Evolutionary conservation across 2,113 vertebrate genomes (phyloP), one percentile per base, ranked within the genome.

Genomic region (Mustelus asterias): DNA sequence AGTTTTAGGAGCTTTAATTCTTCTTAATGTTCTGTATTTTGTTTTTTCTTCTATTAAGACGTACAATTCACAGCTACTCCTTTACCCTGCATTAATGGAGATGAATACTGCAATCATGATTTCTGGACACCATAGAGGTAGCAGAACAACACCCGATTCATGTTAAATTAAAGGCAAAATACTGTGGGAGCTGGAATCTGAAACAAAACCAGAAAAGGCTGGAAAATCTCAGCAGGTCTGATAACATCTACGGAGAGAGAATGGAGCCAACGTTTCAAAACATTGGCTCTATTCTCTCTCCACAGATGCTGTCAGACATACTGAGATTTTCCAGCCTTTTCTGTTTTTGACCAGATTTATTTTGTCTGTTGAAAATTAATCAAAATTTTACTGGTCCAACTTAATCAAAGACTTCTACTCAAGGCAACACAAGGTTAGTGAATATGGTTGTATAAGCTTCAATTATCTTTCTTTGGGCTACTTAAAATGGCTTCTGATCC

Each of bases 391-490:
- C 72, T 7, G 29, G 26, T 1, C 10, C 11, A 76, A 33, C 85
- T 63, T 16, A 88, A 88, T 85, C 41, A 76, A 33, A 29, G 26
- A 90, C 58, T n/a, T n/a, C n/a, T n/a, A n/a, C n/a, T 90, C 54
- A 90, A 90, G 54, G 88, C 88, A 90, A 90, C 88, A 90, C 11
- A 88, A 26, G 24, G 54, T 90, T 58, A 18, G 33, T 60, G 54
- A 33, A 90, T 63, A 60, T 90, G 14, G 54, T 90, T 60, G 0
- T 90, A n/a, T n/a, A 58, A 4, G 54, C 26, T 60, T 90, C 54
- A 60, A 89, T 89, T 89, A 54, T 58, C 33, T 90, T 63, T 58
- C 88, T 90, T 90, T 90, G 88, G 26, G 54, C 48, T 90, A 60
- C 29, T 89, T 90, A 90, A 90, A 90, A 60, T 63, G 88, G 88